Evolutionary conservation across 2,797 vertebrate species (phyloP).

Genomic region (Graptemys geographica): DNA sequence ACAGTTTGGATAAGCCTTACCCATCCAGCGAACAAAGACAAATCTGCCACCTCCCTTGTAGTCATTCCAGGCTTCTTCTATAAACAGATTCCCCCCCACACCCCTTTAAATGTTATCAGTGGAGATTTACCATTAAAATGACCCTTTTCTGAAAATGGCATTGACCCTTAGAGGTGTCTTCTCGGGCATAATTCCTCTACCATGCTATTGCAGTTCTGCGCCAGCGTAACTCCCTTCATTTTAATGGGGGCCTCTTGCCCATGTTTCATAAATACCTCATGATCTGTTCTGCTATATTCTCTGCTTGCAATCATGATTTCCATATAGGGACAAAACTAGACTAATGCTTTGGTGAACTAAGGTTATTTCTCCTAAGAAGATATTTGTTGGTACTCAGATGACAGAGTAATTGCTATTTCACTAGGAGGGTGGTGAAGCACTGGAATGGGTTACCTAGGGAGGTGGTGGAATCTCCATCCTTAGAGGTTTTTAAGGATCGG

Average conservation of each 20-base stretch:
- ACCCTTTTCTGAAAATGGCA: not conserved
- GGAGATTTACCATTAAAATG: not conserved
- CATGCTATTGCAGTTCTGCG: accelerated
- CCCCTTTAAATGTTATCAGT: not conserved
- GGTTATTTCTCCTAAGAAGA: not conserved
- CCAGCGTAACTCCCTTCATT: not conserved
- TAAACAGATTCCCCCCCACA: not conserved
- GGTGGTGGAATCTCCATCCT: too few species aligned
- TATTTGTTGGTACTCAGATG: not conserved
- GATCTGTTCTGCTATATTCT: not conserved
- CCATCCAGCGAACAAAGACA: conserved; percentile 12
- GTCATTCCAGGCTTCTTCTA: not conserved
- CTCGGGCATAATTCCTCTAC: not conserved
- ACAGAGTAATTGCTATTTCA: not conserved
- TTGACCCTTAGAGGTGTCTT: not conserved
- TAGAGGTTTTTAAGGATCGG: too few species aligned
- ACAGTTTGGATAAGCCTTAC: conserved; percentile 25
- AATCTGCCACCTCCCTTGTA: not conserved
- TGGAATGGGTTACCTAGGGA: too few species aligned
- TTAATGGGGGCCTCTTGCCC: not conserved
- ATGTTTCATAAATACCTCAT: not conserved
- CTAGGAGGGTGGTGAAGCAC: too few species aligned
- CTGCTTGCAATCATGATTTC: not conserved
- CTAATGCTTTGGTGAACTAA: not conserved
- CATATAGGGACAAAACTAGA: not conserved